These are phyloP conservation scores for Dendroctonus valens DNA, from an alignment of 1,140 invertebrate genomes.

Conservation along the genomic window DNA sequence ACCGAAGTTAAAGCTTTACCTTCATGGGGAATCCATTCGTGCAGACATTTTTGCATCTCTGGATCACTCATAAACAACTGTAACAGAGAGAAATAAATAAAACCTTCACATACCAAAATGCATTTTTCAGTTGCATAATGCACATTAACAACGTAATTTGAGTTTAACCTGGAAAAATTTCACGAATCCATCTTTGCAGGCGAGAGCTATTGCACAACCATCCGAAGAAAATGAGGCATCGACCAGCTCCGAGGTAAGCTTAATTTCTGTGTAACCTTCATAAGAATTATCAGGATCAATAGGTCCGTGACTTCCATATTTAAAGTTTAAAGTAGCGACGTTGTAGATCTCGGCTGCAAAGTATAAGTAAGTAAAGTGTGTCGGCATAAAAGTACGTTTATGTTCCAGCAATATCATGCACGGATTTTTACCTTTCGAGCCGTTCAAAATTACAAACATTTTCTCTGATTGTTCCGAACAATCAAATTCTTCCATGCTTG, in stretches of 20 bases:
- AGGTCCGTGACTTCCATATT: slow-evolving; percentile 53
- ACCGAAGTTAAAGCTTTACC: slow-evolving; percentile 80
- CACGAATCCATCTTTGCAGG: slow-evolving; percentile 80
- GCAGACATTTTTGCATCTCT: slow-evolving; percentile 72
- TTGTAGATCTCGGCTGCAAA: slow-evolving; percentile 65
- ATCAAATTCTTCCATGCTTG: slow-evolving; percentile 61
- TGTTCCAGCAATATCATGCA: background rate
- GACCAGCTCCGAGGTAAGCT: slow-evolving; percentile 69
- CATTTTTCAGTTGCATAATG: background rate
- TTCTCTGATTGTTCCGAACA: slow-evolving; percentile 71
- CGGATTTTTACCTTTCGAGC: slow-evolving; percentile 60
- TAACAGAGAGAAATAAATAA: slow-evolving; percentile 61
- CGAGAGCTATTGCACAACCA: slow-evolving; percentile 88
- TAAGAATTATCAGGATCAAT: slow-evolving; percentile 53
- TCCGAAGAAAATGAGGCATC: slow-evolving; percentile 91
- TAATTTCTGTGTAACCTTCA: slow-evolving; percentile 64
- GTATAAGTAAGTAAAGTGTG: too few species aligned
- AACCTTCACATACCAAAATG: background rate
- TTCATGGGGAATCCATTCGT: slow-evolving; percentile 88
- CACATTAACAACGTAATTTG: too few species aligned
- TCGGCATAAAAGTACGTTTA: too few species aligned
- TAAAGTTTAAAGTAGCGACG: slow-evolving; percentile 55
- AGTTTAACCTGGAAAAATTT: slow-evolving; percentile 83
- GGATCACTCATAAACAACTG: slow-evolving; percentile 69
- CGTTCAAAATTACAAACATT: slow-evolving; percentile 78